These are phyloP conservation scores for Mimachlamys varia DNA, from an alignment of 2,888 invertebrate species.

Conservation along the genomic window DNA sequence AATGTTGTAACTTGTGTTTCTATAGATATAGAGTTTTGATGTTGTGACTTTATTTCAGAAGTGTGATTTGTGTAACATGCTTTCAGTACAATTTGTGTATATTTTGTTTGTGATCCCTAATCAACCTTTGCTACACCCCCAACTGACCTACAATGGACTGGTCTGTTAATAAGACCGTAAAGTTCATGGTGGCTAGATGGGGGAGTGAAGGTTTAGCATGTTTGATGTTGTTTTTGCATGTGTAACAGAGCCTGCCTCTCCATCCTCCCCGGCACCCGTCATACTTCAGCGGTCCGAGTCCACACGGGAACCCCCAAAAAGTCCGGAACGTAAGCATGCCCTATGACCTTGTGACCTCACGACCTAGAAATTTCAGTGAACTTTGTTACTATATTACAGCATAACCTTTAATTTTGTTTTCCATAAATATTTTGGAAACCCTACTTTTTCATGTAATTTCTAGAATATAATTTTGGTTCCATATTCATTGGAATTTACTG, in stretches of 20 bases:
- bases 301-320: constrained; percentile 70
- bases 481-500: neutral
- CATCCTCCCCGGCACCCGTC: constrained; percentile 41
- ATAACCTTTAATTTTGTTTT: neutral
- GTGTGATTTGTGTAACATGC: neutral
- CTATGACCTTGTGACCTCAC: neutral
- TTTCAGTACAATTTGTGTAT: constrained; percentile 1
- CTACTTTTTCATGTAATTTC: neutral
- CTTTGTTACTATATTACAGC: neutral
- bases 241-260: constrained; percentile 44
- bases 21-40: neutral
- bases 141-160: neutral
- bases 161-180: neutral
- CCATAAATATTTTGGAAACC: neutral
- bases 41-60: constrained; percentile 5
- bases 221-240: constrained; percentile 56
- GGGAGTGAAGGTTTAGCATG: constrained; percentile 39
- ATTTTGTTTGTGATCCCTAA: neutral
- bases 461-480: neutral
- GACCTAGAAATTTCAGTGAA: neutral
- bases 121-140: neutral
- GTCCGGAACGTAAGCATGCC: constrained; percentile 70
- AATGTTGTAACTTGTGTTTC: neutral
- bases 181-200: neutral
- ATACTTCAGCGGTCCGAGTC: constrained; percentile 69